phyloP scores from a whole-genome alignment of 1,140 invertebrate species.

The Apocrypta bakeri region DNA sequence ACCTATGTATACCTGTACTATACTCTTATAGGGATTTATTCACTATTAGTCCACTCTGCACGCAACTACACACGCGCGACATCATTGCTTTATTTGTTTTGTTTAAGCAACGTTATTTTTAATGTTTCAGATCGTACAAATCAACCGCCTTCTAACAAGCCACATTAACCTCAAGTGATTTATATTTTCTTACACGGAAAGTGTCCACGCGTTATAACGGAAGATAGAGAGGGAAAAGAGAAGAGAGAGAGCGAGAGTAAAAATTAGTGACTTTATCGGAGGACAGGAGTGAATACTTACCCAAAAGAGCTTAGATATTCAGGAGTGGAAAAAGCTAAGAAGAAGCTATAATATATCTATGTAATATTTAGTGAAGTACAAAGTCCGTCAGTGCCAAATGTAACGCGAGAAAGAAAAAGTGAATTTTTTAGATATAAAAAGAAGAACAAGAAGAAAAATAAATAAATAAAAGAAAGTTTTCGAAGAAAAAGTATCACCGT shows the following conservation, averaged over 20 bases:
- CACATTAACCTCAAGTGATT: conserved; percentile 76
- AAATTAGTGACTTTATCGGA: conserved; percentile 74
- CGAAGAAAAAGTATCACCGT: conserved; percentile 57
- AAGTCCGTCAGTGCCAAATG: conserved; percentile 75
- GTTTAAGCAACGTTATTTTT: conserved; percentile 18
- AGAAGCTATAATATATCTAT: conserved; percentile 69
- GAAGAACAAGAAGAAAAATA: conserved; percentile 45
- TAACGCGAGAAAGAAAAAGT: conserved; percentile 53
- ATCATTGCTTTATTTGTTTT: background rate
- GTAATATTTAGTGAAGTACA: conserved; percentile 67
- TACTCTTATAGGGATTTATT: too few species aligned
- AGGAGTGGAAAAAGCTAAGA: conserved; percentile 50
- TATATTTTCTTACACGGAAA: conserved; percentile 74
- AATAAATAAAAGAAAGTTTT: conserved; percentile 47
- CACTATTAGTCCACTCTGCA: too few species aligned
- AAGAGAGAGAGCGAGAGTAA: conserved; percentile 58
- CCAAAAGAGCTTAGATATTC: conserved; percentile 65
- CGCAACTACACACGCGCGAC: too few species aligned
- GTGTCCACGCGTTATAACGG: conserved; percentile 52
- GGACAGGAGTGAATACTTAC: conserved; percentile 56
- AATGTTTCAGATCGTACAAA: conserved; percentile 75
- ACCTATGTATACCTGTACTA: background rate
- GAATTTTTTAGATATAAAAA: conserved; percentile 17
- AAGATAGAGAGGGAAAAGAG: too few species aligned
- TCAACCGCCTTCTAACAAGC: conserved; percentile 75